Percentiles rank a stretch among this genome's conserved stretches.
Conservation (phyloP, 2,113 vertebrate genomes). For the Hippocampus zosterae region DNA sequence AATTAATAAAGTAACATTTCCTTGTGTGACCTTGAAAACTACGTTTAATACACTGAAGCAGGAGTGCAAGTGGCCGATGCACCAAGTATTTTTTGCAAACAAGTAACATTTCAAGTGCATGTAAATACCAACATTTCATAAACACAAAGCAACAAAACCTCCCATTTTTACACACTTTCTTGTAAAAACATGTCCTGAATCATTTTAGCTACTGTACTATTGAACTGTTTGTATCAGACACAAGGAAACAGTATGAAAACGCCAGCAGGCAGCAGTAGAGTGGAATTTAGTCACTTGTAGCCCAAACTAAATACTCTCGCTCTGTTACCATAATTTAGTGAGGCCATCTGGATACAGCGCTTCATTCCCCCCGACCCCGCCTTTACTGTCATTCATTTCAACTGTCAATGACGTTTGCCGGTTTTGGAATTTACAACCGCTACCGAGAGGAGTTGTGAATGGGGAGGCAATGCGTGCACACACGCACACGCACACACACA, state of each 20-base stretch:
- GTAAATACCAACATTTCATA: background rate
- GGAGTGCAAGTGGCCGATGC: background rate
- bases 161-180: background rate
- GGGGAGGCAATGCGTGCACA: slow-evolving; percentile 33
- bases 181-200: background rate
- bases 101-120: background rate
- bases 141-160: background rate
- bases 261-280: slow-evolving; percentile 27
- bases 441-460: slow-evolving; percentile 66
- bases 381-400: slow-evolving; percentile 53
- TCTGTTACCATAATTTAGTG: slow-evolving; percentile 52
- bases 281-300: slow-evolving; percentile 34
- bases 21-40: too few relatives aligned
- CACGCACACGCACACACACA: slow-evolving; percentile 2
- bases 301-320: slow-evolving; percentile 46
- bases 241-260: slow-evolving; percentile 18
- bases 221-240: background rate
- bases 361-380: slow-evolving; percentile 28
- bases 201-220: background rate
- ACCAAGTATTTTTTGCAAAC: background rate
- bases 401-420: slow-evolving; percentile 57
- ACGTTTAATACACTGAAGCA: too few relatives aligned
- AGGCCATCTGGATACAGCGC: slow-evolving; percentile 58
- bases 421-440: slow-evolving; percentile 51
- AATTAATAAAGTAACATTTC: too few relatives aligned